Base-by-base conservation (phyloP, 2,797 vertebrate species). In the Bucorvus abyssinicus region DNA sequence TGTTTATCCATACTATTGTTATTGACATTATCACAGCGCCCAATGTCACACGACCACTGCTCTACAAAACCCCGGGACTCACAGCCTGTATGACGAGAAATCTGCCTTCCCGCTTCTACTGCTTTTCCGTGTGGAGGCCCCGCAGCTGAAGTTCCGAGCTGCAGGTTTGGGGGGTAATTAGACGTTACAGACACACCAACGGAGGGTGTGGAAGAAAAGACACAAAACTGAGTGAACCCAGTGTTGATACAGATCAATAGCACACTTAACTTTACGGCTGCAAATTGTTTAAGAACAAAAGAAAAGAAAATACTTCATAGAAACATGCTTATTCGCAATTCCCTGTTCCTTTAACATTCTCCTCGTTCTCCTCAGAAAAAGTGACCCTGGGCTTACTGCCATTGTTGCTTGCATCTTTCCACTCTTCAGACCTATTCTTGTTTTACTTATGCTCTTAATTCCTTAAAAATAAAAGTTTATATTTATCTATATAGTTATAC, bases 381-480 rank as follows among this genome's bases (percentile, higher is more conserved):
- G 40, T 34, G 55, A 63, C 67, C 42, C 56, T 79, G 70, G 84
- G 84, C 75, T 89, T 87, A 77, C 64, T 95, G 96, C 75, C 91
- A 78, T 68, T 75, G 38, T 36, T 60, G 23, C 87, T 85, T 91
- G n/a, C 12, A 87, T 65, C 80, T 94, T 87, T 67, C 55, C 64
- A 32, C n/a, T 89, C 81, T 78, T 74, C 45, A 78, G 61, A 52
- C 53, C 71, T 90, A 65, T 78, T 95, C 84, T 80, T 89, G 18
- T 68, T 87, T 29, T 68, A 44, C 60, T 64, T 87, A 50, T 32
- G 45, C 19, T 88, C 77, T 79, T 78, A 64, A 94, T 89, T 71
- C 77, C 45, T 95, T 94, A 93, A 94, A 87, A 94, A 94, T 91
- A 84, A 89, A 96, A 85, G 75, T 93, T 94, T 96, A 87, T 96